phyloP scores from a whole-genome alignment of 2,797 vertebrate genomes.

The Myiothlypis coronata region DNA sequence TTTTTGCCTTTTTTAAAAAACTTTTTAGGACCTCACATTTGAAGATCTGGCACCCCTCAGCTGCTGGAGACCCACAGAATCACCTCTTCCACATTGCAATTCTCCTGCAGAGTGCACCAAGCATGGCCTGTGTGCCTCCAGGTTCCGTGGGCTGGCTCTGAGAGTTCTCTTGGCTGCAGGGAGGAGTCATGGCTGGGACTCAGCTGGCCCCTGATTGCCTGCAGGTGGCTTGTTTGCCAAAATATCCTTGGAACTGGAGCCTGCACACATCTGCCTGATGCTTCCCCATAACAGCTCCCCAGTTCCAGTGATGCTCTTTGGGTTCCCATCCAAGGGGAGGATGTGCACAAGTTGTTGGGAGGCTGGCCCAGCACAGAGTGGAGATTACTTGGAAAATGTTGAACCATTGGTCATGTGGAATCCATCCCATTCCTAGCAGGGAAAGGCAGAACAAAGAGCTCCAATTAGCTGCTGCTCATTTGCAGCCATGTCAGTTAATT shows the following conservation, averaged over 20 bases:
- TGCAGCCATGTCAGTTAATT: slow-evolving; percentile 24
- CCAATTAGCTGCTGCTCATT: slow-evolving; percentile 26
- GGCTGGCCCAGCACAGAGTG: neutral
- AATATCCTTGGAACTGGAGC: neutral
- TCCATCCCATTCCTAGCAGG: neutral
- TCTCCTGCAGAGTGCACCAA: neutral
- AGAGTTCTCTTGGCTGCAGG: neutral
- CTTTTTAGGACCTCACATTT: neutral
- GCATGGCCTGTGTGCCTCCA: neutral
- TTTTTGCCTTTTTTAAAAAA: no score
- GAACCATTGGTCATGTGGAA: neutral
- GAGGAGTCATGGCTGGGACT: neutral
- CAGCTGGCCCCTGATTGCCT: neutral
- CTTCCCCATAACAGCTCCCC: neutral
- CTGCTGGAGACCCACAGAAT: neutral
- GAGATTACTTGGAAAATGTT: neutral
- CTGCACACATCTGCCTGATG: neutral
- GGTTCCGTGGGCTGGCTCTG: fast-evolving
- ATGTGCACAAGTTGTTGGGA: neutral
- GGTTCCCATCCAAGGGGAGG: neutral
- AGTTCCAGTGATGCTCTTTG: neutral
- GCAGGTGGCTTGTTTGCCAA: neutral
- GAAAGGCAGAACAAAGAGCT: neutral
- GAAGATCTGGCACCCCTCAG: neutral
- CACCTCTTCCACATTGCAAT: fast-evolving